Evolutionary conservation across 1,140 invertebrate species (phyloP).

Genomic region (Wasmannia auropunctata): DNA sequence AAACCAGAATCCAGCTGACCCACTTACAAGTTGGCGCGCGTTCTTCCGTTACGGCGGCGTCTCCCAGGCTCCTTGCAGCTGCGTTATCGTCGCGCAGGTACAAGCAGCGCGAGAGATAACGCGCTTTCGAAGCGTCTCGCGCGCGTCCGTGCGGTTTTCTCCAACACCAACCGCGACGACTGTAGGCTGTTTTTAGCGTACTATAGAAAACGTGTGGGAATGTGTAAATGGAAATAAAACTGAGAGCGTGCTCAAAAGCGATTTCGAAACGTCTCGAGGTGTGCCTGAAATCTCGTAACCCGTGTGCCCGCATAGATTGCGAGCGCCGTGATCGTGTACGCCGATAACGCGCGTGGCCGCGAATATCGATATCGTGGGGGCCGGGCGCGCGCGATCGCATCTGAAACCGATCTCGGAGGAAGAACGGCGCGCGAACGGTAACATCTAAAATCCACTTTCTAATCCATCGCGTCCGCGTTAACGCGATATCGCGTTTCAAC

Average conservation of each 20-base stretch:
- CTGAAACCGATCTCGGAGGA: slow-evolving; percentile 29
- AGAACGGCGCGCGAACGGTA: slow-evolving; percentile 26
- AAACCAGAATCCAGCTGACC: slow-evolving; percentile 72
- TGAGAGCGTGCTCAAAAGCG: neutral
- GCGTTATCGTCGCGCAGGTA: slow-evolving; percentile 68
- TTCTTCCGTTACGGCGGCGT: slow-evolving; percentile 63
- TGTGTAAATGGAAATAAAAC: neutral
- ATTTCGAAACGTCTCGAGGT: slow-evolving; percentile 24
- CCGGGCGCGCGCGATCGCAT: slow-evolving; percentile 24
- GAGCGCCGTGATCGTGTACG: slow-evolving; percentile 9
- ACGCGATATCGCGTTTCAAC: slow-evolving; percentile 55
- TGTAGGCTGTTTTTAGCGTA: neutral
- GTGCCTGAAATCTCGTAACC: slow-evolving; percentile 10
- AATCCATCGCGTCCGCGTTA: slow-evolving; percentile 47
- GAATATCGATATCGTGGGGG: slow-evolving; percentile 47
- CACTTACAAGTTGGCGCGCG: slow-evolving; percentile 60
- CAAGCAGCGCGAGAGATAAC: slow-evolving; percentile 53
- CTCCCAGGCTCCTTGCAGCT: slow-evolving; percentile 34
- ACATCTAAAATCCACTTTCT: slow-evolving; percentile 58
- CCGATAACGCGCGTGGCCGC: slow-evolving; percentile 41
- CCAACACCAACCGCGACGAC: neutral
- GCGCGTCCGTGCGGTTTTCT: slow-evolving; percentile 37
- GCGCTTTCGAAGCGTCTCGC: slow-evolving; percentile 40
- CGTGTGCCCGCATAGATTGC: neutral
- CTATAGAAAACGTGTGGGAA: neutral